Evolutionary conservation across 2,888 invertebrate genomes (phyloP).

Genomic region (Sipunculus nudus): DNA sequence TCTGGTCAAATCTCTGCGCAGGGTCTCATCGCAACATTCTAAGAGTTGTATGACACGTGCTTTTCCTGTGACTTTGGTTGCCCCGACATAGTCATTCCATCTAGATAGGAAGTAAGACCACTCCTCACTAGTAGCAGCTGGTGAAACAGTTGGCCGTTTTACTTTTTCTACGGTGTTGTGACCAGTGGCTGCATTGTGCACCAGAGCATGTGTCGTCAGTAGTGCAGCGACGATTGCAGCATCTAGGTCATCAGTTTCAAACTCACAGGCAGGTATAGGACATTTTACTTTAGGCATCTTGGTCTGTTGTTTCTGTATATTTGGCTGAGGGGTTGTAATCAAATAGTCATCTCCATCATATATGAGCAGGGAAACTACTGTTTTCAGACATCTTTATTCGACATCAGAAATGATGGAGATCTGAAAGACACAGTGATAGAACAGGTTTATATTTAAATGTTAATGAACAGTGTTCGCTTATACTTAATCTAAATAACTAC

Average conservation of each 20-base stretch:
- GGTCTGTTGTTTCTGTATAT: too few relatives aligned
- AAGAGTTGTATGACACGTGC: background rate
- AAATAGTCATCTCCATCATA: too few relatives aligned
- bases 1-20: background rate
- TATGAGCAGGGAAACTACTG: too few relatives aligned
- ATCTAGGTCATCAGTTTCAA: background rate
- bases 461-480: too few relatives aligned
- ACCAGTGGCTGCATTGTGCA: background rate
- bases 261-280: background rate
- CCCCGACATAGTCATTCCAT: background rate
- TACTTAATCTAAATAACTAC: too few relatives aligned
- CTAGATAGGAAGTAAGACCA: background rate
- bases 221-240: background rate
- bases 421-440: too few relatives aligned
- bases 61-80: background rate
- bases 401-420: too few relatives aligned
- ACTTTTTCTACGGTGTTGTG: background rate
- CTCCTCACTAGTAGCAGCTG: conserved; percentile 6
- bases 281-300: background rate
- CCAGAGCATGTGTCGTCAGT: background rate
- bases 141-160: background rate
- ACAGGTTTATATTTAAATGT: too few relatives aligned
- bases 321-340: too few relatives aligned
- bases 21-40: conserved; percentile 1
- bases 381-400: too few relatives aligned